Conservation (phyloP, 2,113 vertebrate genomes). For the Silurus meridionalis region DNA sequence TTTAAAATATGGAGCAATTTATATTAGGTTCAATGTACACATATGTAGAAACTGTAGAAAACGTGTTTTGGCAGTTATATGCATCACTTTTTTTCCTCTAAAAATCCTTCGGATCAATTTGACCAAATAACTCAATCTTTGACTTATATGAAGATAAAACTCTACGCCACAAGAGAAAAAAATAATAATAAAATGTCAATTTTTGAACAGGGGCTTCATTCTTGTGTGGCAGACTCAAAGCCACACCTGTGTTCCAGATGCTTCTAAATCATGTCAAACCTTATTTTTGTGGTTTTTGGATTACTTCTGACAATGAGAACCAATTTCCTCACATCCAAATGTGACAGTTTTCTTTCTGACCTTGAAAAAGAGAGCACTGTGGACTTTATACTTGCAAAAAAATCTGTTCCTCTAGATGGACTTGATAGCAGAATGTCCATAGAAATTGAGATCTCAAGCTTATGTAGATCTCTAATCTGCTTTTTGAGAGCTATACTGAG, state of each 20-base stretch:
- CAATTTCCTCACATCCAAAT: not conserved
- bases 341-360: slow-evolving; percentile 5
- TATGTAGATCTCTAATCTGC: not conserved
- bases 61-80: not conserved
- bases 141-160: not conserved
- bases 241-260: not conserved
- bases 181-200: not conserved
- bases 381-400: not conserved
- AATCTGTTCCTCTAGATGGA: slow-evolving; percentile 2
- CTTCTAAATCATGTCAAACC: not conserved
- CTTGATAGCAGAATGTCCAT: not conserved
- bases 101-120: not conserved
- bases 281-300: not conserved
- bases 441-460: not conserved
- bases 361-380: not conserved
- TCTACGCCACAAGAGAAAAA: not conserved
- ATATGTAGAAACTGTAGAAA: not conserved
- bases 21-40: not conserved
- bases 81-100: not conserved
- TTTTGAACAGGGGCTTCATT: not conserved
- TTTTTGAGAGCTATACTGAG: not conserved
- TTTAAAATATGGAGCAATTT: not conserved
- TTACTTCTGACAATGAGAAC: not conserved
- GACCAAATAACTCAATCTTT: not conserved
- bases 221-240: not conserved